Percentiles rank a stretch among this genome's conserved stretches.
phyloP scores from a whole-genome alignment of 1,140 invertebrate genomes.

The Vanessa atalanta region DNA sequence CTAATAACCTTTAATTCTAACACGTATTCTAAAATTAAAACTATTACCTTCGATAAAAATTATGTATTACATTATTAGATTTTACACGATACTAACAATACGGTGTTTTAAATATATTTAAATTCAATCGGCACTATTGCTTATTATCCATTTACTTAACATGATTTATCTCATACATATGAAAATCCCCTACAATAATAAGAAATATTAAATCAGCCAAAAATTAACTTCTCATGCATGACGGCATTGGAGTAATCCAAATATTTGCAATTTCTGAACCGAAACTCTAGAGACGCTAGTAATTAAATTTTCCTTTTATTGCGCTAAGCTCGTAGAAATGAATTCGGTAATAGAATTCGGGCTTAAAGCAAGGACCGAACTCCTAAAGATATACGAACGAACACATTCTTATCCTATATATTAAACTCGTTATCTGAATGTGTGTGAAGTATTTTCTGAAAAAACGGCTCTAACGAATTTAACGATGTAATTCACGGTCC shows the following conservation, averaged over 20 bases:
- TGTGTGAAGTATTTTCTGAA: background rate
- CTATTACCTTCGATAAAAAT: no score
- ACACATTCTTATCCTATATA: no score
- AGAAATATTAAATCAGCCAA: background rate
- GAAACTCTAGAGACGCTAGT: conserved; percentile 6
- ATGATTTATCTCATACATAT: no score
- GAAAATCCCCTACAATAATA: background rate
- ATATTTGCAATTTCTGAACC: conserved; percentile 1
- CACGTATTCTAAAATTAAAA: no score
- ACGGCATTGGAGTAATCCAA: background rate
- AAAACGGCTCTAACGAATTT: background rate
- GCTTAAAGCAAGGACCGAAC: background rate
- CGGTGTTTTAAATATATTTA: no score
- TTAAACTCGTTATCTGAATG: no score
- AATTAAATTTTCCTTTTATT: conserved; percentile 17
- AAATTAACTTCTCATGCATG: background rate
- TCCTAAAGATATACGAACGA: background rate
- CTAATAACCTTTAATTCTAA: no score
- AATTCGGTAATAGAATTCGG: conserved; percentile 4
- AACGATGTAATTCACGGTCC: background rate
- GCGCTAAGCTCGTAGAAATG: conserved; percentile 1
- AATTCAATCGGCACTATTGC: no score
- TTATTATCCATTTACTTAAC: no score
- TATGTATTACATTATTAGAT: no score
- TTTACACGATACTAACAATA: no score